These are phyloP conservation scores for Alloplasta piceator DNA, from an alignment of 2,888 invertebrate species.

Conservation along the genomic window DNA sequence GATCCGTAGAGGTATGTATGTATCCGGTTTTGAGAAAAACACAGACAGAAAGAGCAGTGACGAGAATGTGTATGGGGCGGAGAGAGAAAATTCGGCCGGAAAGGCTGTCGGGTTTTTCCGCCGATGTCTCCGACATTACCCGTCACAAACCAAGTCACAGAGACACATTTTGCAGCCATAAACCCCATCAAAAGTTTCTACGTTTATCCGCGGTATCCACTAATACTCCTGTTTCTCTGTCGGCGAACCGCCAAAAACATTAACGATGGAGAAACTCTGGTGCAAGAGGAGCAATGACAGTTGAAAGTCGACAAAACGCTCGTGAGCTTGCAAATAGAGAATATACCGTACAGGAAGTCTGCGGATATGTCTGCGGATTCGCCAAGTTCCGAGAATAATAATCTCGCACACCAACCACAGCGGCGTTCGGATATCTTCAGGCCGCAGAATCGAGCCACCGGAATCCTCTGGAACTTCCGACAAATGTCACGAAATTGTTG, in stretches of 20 bases:
- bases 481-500: constrained; percentile 38
- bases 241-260: constrained; percentile 62
- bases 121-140: constrained; percentile 37
- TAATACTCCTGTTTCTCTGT: constrained; percentile 28
- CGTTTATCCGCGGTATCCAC: not conserved
- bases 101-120: constrained; percentile 54
- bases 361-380: constrained; percentile 38
- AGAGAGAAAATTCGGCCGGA: constrained; percentile 28
- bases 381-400: constrained; percentile 41
- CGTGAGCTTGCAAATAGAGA: not conserved
- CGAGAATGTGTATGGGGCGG: constrained; percentile 3
- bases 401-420: not conserved
- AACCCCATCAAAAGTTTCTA: constrained; percentile 23
- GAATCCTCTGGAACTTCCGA: constrained; percentile 21
- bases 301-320: constrained; percentile 60
- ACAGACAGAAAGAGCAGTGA: constrained; percentile 6
- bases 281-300: constrained; percentile 48
- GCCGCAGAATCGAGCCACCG: constrained; percentile 30
- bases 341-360: not conserved
- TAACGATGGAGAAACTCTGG: constrained; percentile 36
- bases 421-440: constrained; percentile 20
- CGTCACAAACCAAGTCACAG: constrained; percentile 7
- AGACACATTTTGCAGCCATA: constrained; percentile 15
- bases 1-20: constrained; percentile 34
- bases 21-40: constrained; percentile 11